Percentiles rank a stretch among this genome's conserved stretches.
Conservation (phyloP, 2,888 invertebrate species). For the Microctonus hyperodae region DNA sequence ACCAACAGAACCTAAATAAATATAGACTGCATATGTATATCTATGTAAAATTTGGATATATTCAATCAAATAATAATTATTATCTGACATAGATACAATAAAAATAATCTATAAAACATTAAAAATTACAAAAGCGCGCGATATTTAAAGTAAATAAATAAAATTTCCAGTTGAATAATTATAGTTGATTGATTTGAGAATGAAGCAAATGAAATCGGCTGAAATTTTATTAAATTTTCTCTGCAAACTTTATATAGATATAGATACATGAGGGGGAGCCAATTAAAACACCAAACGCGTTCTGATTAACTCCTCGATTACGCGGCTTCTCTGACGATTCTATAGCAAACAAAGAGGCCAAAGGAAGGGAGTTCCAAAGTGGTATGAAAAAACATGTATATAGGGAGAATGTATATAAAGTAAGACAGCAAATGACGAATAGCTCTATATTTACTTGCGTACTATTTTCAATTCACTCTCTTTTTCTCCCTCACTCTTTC, state of each 20-base stretch:
- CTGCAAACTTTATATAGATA: too few species aligned
- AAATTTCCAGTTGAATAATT: not conserved
- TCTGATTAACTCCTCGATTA: constrained; percentile 63
- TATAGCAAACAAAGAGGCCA: constrained; percentile 55
- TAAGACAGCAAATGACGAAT: not conserved
- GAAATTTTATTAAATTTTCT: constrained; percentile 5
- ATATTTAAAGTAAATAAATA: not conserved
- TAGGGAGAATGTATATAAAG: constrained; percentile 7
- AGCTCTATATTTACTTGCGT: not conserved
- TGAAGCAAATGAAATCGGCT: not conserved
- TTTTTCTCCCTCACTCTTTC: not conserved
- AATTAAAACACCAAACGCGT: constrained; percentile 60
- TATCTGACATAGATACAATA: not conserved
- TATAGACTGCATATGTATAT: constrained; percentile 6
- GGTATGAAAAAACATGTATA: constrained; percentile 30
- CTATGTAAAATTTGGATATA: not conserved
- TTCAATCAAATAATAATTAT: not conserved
- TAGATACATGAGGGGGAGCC: constrained; percentile 39
- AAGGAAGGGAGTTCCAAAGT: constrained; percentile 27
- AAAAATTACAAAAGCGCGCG: not conserved
- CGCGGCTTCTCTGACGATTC: constrained; percentile 52
- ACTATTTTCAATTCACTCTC: not conserved
- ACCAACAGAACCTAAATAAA: constrained; percentile 28
- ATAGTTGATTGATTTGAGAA: not conserved
- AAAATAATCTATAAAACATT: too few species aligned